Percentiles rank a stretch among this genome's conserved stretches.
Evolutionary conservation across 1,140 invertebrate species (phyloP).

Genomic region (Euura saliciscinereae): DNA sequence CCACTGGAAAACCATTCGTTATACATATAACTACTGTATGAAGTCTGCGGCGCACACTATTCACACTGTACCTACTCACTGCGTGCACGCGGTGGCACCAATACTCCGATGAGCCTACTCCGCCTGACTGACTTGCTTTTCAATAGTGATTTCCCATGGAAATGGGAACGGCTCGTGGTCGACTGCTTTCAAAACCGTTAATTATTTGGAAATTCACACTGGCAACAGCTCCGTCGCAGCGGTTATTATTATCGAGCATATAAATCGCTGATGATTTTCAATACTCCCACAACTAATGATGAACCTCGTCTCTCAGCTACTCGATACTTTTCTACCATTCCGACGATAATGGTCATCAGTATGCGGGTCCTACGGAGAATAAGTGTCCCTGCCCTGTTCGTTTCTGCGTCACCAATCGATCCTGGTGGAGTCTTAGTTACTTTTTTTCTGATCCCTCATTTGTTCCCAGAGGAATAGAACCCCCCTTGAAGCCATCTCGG

Average conservation of each 20-base stretch:
- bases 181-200: neutral
- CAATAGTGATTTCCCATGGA: neutral
- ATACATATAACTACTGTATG: neutral
- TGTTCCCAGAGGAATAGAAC: neutral
- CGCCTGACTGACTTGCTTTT: neutral
- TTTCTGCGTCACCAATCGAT: neutral
- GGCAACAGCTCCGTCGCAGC: too few relatives aligned
- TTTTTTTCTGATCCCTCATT: neutral
- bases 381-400: neutral
- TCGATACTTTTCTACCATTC: too few relatives aligned
- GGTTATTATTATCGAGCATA: too few relatives aligned
- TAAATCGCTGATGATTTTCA: too few relatives aligned
- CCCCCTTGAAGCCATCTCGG: neutral
- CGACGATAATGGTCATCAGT: neutral
- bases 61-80: neutral
- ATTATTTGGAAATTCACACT: neutral
- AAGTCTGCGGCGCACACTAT: neutral
- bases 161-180: neutral
- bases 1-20: slow-evolving; percentile 1
- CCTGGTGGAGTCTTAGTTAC: neutral
- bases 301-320: too few relatives aligned
- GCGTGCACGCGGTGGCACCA: neutral
- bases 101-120: neutral
- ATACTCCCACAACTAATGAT: too few relatives aligned
- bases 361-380: neutral